Evolutionary conservation across 2,113 vertebrate species (phyloP).

Genomic region (human): GRCh38 chr3:99655501-99656000

Average conservation of each 20-base stretch:
- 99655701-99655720: background rate
- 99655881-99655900: background rate
- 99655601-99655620: background rate
- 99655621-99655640: background rate
- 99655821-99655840: background rate
- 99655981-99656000: background rate
- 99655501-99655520: background rate
- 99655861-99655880: background rate
- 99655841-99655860: background rate
- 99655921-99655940: background rate
- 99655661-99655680: background rate
- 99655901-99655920: background rate
- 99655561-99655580: background rate
- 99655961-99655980: background rate
- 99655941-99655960: background rate
- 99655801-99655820: background rate
- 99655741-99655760: background rate
- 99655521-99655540: background rate
- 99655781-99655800: background rate
- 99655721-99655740: background rate
- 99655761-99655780: background rate
- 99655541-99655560: background rate
- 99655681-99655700: background rate
- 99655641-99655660: background rate
- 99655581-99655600: slow-evolving; percentile 7